These are phyloP conservation scores for Ia io DNA, from an alignment of 2,113 vertebrate genomes.

Conservation along the genomic window DNA sequence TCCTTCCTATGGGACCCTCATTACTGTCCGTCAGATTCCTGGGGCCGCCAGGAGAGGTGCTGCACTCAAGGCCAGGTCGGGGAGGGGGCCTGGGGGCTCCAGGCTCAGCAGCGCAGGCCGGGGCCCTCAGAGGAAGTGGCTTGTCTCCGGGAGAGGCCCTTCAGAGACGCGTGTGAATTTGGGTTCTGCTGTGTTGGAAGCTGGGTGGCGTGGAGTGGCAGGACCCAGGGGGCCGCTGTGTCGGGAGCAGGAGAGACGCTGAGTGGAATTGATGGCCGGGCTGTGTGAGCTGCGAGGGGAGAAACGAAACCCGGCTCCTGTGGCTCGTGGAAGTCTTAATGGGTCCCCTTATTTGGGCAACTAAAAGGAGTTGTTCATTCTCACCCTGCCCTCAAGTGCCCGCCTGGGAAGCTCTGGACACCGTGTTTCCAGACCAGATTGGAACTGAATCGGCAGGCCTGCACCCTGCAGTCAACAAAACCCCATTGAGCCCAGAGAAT, in stretches of 20 bases:
- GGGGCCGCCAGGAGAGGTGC: background rate
- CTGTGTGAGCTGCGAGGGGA: background rate
- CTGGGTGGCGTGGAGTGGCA: too few species aligned
- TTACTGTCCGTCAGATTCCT: background rate
- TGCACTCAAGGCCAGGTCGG: background rate
- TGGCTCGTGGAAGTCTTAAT: background rate
- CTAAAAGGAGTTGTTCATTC: background rate
- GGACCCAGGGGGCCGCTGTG: rapidly evolving
- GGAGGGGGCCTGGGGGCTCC: background rate
- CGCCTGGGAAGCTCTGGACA: background rate
- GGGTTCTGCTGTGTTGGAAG: background rate
- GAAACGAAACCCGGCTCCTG: background rate
- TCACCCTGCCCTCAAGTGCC: background rate
- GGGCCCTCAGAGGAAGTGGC: background rate
- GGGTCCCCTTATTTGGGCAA: slow-evolving; percentile 36
- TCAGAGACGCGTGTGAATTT: background rate
- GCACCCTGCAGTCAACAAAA: background rate
- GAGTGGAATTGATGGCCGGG: rapidly evolving
- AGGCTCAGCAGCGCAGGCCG: background rate
- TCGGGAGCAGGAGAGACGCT: too few species aligned
- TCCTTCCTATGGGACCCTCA: background rate
- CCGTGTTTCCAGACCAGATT: background rate
- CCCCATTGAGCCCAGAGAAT: background rate
- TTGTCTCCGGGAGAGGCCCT: background rate
- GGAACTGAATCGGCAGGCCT: background rate